Conservation (phyloP, 1,140 invertebrate species). For the Drosophila malerkotliana region DNA sequence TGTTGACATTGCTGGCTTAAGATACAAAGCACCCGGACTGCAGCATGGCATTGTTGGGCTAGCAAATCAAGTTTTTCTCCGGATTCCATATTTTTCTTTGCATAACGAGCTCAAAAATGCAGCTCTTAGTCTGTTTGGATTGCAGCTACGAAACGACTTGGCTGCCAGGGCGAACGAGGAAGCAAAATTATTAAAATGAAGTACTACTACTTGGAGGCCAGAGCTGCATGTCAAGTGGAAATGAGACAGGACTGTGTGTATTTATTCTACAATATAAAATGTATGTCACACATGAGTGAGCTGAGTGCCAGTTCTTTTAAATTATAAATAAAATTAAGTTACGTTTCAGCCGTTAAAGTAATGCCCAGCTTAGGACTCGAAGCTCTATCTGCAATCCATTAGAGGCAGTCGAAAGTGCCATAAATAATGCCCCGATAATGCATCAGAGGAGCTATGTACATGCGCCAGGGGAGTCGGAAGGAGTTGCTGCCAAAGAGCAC, state of each 20-base stretch:
- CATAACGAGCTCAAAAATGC: slow-evolving; percentile 42
- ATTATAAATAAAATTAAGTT: neutral
- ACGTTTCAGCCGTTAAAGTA: neutral
- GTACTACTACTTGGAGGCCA: slow-evolving; percentile 30
- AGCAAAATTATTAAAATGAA: slow-evolving; percentile 46
- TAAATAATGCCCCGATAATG: slow-evolving; percentile 42
- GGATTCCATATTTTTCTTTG: slow-evolving; percentile 45
- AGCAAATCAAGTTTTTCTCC: slow-evolving; percentile 62
- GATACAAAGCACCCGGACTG: slow-evolving; percentile 39
- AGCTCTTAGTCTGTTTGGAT: slow-evolving; percentile 27
- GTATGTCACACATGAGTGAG: neutral
- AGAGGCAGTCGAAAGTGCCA: slow-evolving; percentile 44
- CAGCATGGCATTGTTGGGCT: slow-evolving; percentile 31
- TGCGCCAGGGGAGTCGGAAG: slow-evolving; percentile 14
- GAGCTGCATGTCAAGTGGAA: slow-evolving; percentile 33
- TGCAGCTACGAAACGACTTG: slow-evolving; percentile 35
- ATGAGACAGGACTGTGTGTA: neutral
- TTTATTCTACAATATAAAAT: slow-evolving; percentile 13
- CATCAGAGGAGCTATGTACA: slow-evolving; percentile 9
- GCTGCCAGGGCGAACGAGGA: slow-evolving; percentile 28
- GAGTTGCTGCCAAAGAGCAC: slow-evolving; percentile 35
- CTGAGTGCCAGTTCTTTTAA: neutral
- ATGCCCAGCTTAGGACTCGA: slow-evolving; percentile 1
- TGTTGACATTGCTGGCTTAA: slow-evolving; percentile 70
- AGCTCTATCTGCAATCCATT: slow-evolving; percentile 42